These are phyloP conservation scores for Tor tambroides DNA, from an alignment of 2,113 vertebrate genomes.

Conservation along the genomic window DNA sequence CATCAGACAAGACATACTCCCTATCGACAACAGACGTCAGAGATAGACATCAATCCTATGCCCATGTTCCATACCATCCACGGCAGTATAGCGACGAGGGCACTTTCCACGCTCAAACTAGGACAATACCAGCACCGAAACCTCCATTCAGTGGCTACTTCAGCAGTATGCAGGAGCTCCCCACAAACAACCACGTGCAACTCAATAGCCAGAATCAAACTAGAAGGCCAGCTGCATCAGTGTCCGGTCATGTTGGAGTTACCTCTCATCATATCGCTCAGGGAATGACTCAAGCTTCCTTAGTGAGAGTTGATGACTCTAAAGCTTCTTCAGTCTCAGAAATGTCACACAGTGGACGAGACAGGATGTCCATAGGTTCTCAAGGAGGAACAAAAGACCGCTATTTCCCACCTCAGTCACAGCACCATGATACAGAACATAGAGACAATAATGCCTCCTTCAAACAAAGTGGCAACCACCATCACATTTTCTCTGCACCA, in stretches of 20 bases:
- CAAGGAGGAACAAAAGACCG: conserved; percentile 66
- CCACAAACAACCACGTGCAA: conserved; percentile 62
- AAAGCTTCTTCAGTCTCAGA: conserved; percentile 60
- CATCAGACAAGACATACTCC: conserved; percentile 77
- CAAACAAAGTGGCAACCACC: conserved; percentile 49
- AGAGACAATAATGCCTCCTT: conserved; percentile 68
- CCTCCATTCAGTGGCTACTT: conserved; percentile 69
- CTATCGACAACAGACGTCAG: conserved; percentile 79
- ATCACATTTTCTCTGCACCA: conserved; percentile 45
- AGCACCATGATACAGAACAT: conserved; percentile 63
- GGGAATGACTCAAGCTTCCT: conserved; percentile 61
- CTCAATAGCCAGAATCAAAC: conserved; percentile 65
- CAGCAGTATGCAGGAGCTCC: conserved; percentile 74
- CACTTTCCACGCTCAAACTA: conserved; percentile 74
- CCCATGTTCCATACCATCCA: conserved; percentile 71
- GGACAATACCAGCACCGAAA: conserved; percentile 65
- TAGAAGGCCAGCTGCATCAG: conserved; percentile 59
- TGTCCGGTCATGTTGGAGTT: conserved; percentile 69
- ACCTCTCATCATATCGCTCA: conserved; percentile 71
- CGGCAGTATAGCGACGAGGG: conserved; percentile 84
- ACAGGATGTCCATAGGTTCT: conserved; percentile 63
- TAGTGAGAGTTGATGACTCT: conserved; percentile 71
- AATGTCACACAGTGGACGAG: conserved; percentile 49
- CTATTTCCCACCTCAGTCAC: conserved; percentile 70
- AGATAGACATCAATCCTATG: conserved; percentile 67